Conservation (phyloP, 2,113 vertebrate genomes). For the Regulus satrapa region DNA sequence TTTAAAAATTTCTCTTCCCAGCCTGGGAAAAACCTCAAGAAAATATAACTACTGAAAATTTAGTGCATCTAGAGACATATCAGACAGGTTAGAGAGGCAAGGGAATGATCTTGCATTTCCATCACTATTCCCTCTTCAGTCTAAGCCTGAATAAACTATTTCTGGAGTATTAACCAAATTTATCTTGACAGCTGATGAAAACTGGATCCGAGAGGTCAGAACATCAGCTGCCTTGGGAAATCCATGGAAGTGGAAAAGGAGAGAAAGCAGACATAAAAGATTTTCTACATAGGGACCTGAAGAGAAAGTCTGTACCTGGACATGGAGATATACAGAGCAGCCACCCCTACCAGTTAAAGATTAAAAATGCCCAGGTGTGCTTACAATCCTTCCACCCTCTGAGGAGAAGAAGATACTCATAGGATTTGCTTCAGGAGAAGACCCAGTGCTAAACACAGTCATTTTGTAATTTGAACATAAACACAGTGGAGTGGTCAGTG, state of each 20-base stretch:
- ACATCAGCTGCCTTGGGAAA: slow-evolving; percentile 49
- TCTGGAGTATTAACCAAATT: slow-evolving; percentile 52
- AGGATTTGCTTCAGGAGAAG: not conserved
- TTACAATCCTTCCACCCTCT: not conserved
- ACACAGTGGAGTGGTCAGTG: not conserved
- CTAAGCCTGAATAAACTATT: slow-evolving; percentile 21
- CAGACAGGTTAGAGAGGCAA: not conserved
- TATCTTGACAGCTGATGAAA: slow-evolving; percentile 66
- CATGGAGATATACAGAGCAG: not conserved
- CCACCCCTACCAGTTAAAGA: not conserved
- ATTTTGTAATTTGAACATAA: not conserved
- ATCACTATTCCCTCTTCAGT: not conserved
- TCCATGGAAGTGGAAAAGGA: slow-evolving; percentile 8
- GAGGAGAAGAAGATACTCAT: not conserved
- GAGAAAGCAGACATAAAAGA: not conserved
- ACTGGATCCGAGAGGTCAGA: slow-evolving; percentile 61
- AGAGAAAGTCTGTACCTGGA: not conserved
- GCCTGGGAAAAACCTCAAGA: not conserved
- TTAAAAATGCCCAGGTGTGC: not conserved
- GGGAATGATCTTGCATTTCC: not conserved
- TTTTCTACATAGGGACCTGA: not conserved
- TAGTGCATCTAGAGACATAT: not conserved
- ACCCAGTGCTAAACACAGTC: not conserved
- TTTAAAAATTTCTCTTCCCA: not conserved
- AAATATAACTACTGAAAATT: not conserved